Percentiles rank a stretch among this genome's conserved stretches.
These are phyloP conservation scores for Camponotus fellah DNA, from an alignment of 2,888 invertebrate genomes.

Conservation along the genomic window DNA sequence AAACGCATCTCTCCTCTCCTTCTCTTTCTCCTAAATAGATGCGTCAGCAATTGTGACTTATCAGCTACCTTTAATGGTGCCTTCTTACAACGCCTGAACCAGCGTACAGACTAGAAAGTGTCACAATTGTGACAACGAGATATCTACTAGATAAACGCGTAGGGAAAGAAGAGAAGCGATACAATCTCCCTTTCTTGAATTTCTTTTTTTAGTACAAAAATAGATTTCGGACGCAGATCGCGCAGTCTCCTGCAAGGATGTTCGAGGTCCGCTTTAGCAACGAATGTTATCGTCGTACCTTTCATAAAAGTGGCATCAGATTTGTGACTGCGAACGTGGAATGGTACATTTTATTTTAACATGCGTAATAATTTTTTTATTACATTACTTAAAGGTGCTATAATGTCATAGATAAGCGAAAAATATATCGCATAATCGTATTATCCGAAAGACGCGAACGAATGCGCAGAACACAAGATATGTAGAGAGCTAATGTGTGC, in stretches of 20 bases:
- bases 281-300: background rate
- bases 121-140: slow-evolving; percentile 17
- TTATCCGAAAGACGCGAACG: background rate
- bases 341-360: slow-evolving; percentile 25
- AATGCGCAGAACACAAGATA: slow-evolving; percentile 26
- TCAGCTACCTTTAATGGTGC: slow-evolving; percentile 34
- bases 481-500: slow-evolving; percentile 11
- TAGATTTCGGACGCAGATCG: slow-evolving; percentile 78
- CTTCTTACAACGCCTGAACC: slow-evolving; percentile 34
- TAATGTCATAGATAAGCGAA: slow-evolving; percentile 25
- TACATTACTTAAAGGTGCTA: slow-evolving; percentile 25
- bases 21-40: background rate
- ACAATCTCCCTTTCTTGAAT: slow-evolving; percentile 25
- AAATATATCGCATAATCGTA: slow-evolving; percentile 16
- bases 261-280: slow-evolving; percentile 16
- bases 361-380: slow-evolving; percentile 37
- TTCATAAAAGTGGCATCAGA: background rate
- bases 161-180: slow-evolving; percentile 35
- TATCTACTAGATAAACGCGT: slow-evolving; percentile 41
- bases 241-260: slow-evolving; percentile 67
- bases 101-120: slow-evolving; percentile 48
- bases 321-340: background rate
- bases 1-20: background rate
- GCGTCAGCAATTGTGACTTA: slow-evolving; percentile 18
- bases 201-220: slow-evolving; percentile 80